Evolutionary conservation across 2,797 vertebrate species (phyloP).

Genomic region (Manis javanica): DNA sequence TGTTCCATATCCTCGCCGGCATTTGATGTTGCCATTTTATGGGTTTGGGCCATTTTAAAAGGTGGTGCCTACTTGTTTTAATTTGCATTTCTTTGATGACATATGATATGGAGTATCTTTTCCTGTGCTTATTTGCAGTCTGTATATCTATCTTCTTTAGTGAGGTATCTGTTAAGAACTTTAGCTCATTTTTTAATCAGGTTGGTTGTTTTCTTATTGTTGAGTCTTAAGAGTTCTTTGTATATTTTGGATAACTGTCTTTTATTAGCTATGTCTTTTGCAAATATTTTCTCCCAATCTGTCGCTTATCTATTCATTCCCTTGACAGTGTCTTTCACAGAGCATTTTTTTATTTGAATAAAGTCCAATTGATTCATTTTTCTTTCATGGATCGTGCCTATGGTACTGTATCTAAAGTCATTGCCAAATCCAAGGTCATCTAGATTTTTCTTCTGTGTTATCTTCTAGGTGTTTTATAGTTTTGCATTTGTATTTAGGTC

Average conservation of each 20-base stretch:
- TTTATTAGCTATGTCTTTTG: not conserved
- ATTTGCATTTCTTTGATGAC: not conserved
- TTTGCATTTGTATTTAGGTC: not conserved
- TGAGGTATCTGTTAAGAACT: not conserved
- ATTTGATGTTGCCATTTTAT: not conserved
- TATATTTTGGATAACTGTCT: not conserved
- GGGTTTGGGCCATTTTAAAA: not conserved
- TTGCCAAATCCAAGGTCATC: not conserved
- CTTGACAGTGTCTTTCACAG: not conserved
- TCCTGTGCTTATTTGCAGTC: not conserved
- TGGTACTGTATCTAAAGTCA: not conserved
- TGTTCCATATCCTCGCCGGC: not conserved
- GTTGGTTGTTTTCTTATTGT: not conserved
- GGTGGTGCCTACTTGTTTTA: not conserved
- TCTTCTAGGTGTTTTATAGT: not conserved
- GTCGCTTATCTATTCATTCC: not conserved
- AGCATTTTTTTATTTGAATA: slow-evolving; percentile 9
- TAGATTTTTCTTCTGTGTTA: not conserved
- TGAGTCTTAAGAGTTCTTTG: not conserved
- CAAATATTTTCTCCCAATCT: not conserved
- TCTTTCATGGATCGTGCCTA: not conserved
- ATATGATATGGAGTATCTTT: not conserved
- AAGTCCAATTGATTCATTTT: not conserved
- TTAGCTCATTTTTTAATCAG: not conserved
- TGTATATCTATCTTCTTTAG: not conserved